A percentile compares a stretch with the other conserved stretches of the same genome.
These are phyloP conservation scores for Archaeoteleia sp. DNA, from an alignment of 2,888 invertebrate species.

Conservation along the genomic window DNA sequence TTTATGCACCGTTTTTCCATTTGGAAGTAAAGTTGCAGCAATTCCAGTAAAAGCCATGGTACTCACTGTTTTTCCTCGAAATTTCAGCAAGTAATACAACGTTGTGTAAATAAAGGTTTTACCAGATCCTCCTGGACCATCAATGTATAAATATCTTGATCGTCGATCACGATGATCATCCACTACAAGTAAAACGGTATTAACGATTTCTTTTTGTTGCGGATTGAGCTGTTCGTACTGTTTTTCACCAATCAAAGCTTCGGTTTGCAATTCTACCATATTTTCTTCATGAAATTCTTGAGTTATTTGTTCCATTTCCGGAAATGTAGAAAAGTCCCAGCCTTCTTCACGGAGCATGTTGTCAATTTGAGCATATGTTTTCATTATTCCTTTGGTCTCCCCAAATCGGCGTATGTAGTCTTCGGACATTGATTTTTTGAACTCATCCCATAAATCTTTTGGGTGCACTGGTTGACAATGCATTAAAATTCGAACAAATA, in stretches of 20 bases:
- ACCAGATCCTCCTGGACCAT: slow-evolving; percentile 73
- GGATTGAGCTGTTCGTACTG: no score
- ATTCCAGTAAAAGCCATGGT: slow-evolving; percentile 44
- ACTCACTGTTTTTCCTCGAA: slow-evolving; percentile 23
- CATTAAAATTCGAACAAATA: slow-evolving; percentile 62
- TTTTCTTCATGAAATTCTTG: no score
- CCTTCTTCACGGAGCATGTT: no score
- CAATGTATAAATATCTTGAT: slow-evolving; percentile 56
- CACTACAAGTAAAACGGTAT: slow-evolving; percentile 8
- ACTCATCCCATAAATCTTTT: slow-evolving; percentile 26
- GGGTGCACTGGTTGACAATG: slow-evolving; percentile 50
- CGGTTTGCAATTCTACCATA: no score
- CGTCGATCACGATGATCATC: slow-evolving; percentile 1
- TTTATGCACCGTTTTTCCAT: slow-evolving; percentile 67
- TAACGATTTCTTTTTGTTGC: slow-evolving; percentile 18
- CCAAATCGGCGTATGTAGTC: no score
- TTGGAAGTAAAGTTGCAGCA: slow-evolving; percentile 32
- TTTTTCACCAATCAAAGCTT: no score
- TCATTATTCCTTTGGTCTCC: no score
- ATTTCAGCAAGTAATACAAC: slow-evolving; percentile 44
- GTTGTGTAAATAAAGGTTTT: slow-evolving; percentile 70
- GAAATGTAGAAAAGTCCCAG: no score
- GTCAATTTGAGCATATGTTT: no score
- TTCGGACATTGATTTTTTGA: slow-evolving; percentile 18
- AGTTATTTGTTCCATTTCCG: no score